phyloP scores from a whole-genome alignment of 2,888 invertebrate genomes.

The Mythimna impura region DNA sequence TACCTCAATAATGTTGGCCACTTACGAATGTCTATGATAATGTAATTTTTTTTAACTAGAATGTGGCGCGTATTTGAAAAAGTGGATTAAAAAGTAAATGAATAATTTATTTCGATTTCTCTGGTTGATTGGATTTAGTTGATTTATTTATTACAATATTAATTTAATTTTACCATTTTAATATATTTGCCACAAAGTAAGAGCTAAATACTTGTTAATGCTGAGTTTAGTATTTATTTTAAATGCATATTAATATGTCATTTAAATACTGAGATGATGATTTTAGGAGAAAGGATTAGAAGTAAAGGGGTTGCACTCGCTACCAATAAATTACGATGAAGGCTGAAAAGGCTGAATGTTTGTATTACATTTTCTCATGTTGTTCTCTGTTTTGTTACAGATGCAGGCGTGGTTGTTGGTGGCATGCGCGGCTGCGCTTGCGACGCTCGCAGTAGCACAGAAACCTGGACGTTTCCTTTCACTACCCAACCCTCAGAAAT shows the following conservation, averaged over 20 bases:
- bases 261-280: background rate
- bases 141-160: background rate
- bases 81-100: background rate
- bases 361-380: background rate
- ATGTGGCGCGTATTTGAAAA: slow-evolving; percentile 4
- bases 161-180: background rate
- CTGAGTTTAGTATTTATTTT: background rate
- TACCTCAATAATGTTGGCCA: slow-evolving; percentile 7
- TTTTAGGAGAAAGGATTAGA: background rate
- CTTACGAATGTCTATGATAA: background rate
- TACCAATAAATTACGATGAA: background rate
- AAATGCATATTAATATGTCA: background rate
- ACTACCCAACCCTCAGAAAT: slow-evolving; percentile 95
- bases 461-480: slow-evolving; percentile 96
- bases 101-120: background rate
- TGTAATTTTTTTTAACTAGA: slow-evolving; percentile 14
- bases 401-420: slow-evolving; percentile 93
- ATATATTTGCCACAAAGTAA: background rate
- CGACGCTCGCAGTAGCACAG: slow-evolving; percentile 92
- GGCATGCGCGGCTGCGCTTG: slow-evolving; percentile 87
- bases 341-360: too few relatives aligned
- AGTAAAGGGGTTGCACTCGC: background rate
- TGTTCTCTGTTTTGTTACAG: slow-evolving; percentile 81
- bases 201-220: background rate
- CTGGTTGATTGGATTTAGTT: background rate